phyloP scores from a whole-genome alignment of 2,888 invertebrate genomes.

The Ernsta delagoae region DNA sequence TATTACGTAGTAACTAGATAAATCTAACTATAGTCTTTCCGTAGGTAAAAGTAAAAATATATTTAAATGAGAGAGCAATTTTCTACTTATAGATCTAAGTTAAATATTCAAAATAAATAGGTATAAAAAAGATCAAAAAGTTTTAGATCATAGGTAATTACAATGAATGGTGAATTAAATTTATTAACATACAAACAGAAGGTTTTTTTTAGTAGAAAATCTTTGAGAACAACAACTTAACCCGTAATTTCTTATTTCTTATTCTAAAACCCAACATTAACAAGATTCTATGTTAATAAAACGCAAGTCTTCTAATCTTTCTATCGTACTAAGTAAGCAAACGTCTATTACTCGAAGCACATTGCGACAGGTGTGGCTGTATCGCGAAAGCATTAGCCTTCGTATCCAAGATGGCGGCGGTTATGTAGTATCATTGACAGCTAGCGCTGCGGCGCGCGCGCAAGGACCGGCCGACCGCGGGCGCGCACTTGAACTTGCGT shows the following conservation, averaged over 20 bases:
- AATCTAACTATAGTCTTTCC: no score
- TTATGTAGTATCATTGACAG: slow-evolving; percentile 38
- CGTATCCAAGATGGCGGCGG: slow-evolving; percentile 35
- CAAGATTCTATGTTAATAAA: background rate
- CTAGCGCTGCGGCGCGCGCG: slow-evolving; percentile 18
- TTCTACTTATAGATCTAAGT: no score
- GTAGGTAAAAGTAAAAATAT: no score
- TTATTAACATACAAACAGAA: no score
- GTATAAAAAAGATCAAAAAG: no score
- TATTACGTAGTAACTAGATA: no score
- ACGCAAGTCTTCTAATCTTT: slow-evolving; percentile 15
- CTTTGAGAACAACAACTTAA: no score
- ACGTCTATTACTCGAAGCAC: slow-evolving; percentile 16
- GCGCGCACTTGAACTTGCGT: slow-evolving; percentile 31
- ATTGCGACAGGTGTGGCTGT: slow-evolving; percentile 9
- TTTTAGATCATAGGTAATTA: no score
- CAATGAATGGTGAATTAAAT: background rate
- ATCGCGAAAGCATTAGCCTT: slow-evolving; percentile 14
- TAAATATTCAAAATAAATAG: no score
- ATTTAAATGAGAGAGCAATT: no score
- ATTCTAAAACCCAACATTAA: background rate
- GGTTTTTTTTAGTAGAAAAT: no score
- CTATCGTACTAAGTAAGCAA: background rate
- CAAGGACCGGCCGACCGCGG: slow-evolving; percentile 11
- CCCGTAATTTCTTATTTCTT: background rate